Percentiles rank a stretch among this genome's conserved stretches.
phyloP scores from a whole-genome alignment of 1,140 invertebrate species.

The Lanistes nyassanus region DNA sequence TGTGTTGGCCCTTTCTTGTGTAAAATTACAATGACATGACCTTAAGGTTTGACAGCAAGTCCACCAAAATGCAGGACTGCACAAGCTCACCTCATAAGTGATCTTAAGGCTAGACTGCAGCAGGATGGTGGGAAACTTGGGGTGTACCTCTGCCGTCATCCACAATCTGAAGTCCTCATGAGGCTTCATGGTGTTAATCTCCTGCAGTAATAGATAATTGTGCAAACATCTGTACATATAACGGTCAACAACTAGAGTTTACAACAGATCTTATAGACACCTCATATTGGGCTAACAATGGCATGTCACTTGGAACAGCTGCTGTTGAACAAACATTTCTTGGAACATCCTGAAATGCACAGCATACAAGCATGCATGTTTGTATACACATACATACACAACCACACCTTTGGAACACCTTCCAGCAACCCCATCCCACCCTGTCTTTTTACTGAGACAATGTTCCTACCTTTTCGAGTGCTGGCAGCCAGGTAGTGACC shows the following conservation, averaged over 20 bases:
- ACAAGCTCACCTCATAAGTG: constrained; percentile 80
- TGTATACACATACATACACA: neutral
- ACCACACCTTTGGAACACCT: neutral
- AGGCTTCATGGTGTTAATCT: constrained; percentile 73
- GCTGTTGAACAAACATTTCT: too few relatives aligned
- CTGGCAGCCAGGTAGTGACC: constrained; percentile 80
- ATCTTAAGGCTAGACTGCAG: constrained; percentile 81
- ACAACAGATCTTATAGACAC: too few relatives aligned
- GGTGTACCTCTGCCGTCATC: constrained; percentile 80
- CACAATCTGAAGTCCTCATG: constrained; percentile 79
- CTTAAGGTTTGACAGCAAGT: too few relatives aligned
- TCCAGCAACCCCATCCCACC: neutral
- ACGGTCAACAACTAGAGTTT: too few relatives aligned
- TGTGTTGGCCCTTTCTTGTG: too few relatives aligned
- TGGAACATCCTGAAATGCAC: too few relatives aligned
- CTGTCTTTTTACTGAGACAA: neutral
- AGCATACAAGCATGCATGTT: neutral
- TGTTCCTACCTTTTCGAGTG: constrained; percentile 75
- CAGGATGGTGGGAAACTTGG: constrained; percentile 74
- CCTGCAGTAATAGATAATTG: constrained; percentile 46
- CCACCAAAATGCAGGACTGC: too few relatives aligned
- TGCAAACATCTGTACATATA: neutral
- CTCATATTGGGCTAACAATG: too few relatives aligned
- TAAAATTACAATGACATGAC: too few relatives aligned
- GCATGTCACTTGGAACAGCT: too few relatives aligned